Evolutionary conservation across 2,888 invertebrate genomes (phyloP).

Genomic region (Timandra comae): DNA sequence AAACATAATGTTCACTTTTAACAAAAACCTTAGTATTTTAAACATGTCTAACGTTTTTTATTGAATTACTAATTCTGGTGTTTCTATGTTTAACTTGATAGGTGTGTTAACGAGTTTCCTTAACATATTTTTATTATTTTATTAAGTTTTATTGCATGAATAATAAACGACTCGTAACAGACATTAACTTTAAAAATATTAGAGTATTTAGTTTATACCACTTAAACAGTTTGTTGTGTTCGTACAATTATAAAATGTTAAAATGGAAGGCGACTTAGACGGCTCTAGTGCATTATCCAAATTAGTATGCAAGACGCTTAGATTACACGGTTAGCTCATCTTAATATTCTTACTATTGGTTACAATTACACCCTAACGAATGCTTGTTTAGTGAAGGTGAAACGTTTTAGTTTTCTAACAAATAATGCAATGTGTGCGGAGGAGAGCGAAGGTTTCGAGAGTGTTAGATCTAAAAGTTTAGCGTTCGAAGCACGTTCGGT

Average conservation of each 20-base stretch:
- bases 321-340: conserved; percentile 16
- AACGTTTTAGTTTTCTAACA: conserved; percentile 12
- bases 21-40: no score
- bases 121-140: neutral
- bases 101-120: conserved; percentile 15
- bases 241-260: no score
- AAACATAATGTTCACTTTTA: no score
- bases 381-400: conserved; percentile 15
- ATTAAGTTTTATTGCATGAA: no score
- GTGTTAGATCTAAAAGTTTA: conserved; percentile 21
- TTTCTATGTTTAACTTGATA: conserved; percentile 6
- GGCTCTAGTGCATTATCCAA: neutral
- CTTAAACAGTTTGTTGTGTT: no score
- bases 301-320: conserved; percentile 19
- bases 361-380: conserved; percentile 15
- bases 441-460: conserved; percentile 7
- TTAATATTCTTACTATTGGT: conserved; percentile 14
- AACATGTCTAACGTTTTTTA: conserved; percentile 4
- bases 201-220: no score
- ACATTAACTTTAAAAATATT: no score
- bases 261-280: no score
- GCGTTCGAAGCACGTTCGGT: conserved; percentile 39
- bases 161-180: no score
- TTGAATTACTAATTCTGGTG: conserved; percentile 4
- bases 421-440: conserved; percentile 22